Percentiles rank a stretch among this genome's conserved stretches.
Conservation (phyloP, 1,140 invertebrate genomes). For the Drosophila miranda region DNA sequence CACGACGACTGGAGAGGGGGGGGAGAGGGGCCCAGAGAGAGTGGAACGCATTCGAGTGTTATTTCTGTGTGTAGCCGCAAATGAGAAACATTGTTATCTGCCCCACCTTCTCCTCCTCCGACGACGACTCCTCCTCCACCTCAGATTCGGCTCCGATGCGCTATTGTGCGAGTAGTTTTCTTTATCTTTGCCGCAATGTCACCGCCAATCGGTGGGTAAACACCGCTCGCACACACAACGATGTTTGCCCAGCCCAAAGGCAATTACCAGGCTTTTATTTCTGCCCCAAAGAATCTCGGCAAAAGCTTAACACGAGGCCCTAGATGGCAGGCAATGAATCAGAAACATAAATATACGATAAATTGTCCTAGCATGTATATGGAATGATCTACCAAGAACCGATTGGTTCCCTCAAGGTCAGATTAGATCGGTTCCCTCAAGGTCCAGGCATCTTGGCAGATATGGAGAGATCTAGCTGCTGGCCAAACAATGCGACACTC, state of each 20-base stretch:
- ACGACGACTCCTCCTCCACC: neutral
- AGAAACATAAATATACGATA: too few relatives aligned
- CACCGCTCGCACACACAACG: neutral
- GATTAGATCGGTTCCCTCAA: too few relatives aligned
- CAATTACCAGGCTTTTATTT: constrained; percentile 13
- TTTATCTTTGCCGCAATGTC: constrained; percentile 58
- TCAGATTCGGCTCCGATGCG: too few relatives aligned
- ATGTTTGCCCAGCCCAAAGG: constrained; percentile 32
- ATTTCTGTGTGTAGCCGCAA: constrained; percentile 41
- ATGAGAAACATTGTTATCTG: constrained; percentile 69
- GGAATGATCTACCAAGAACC: too few relatives aligned
- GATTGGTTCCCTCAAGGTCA: too few relatives aligned
- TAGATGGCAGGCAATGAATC: constrained; percentile 1
- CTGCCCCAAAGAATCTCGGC: constrained; percentile 7
- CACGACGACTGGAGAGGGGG: neutral
- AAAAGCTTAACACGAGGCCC: constrained; percentile 3
- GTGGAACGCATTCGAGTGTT: constrained; percentile 30
- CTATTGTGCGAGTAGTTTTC: constrained; percentile 25
- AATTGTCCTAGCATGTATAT: too few relatives aligned
- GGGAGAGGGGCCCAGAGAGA: neutral
- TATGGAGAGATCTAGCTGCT: neutral
- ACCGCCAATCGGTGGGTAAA: constrained; percentile 61
- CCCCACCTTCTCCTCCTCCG: neutral
- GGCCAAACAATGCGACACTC: neutral
- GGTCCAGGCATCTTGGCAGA: too few relatives aligned